Percentiles rank a stretch among this genome's conserved stretches.
Conservation (phyloP, 2,888 invertebrate genomes). For the Netelia melanura region DNA sequence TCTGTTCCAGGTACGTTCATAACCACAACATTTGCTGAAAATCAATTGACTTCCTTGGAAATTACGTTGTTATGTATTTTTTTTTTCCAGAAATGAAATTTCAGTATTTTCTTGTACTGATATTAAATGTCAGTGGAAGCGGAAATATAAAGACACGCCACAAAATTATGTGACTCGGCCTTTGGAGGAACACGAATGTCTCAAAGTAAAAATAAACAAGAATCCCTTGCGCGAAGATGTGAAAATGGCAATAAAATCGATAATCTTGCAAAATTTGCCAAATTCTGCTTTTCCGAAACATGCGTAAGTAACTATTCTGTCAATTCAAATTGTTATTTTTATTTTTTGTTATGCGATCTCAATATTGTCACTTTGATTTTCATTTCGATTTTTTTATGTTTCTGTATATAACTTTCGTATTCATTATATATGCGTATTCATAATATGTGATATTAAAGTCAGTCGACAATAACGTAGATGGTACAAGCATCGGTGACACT, state of each 20-base stretch:
- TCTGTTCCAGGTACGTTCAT: slow-evolving; percentile 19
- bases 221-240: neutral
- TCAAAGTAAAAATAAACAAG: slow-evolving; percentile 7
- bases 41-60: neutral
- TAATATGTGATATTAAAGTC: slow-evolving; percentile 3
- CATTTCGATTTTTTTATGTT: neutral
- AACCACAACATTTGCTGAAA: slow-evolving; percentile 24
- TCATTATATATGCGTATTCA: neutral
- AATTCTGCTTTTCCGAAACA: slow-evolving; percentile 31
- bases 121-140: slow-evolving; percentile 22
- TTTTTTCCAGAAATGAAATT: slow-evolving; percentile 25
- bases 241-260: slow-evolving; percentile 1
- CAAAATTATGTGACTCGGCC: slow-evolving; percentile 17
- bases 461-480: slow-evolving; percentile 1
- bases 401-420: slow-evolving; percentile 3
- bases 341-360: slow-evolving; percentile 10
- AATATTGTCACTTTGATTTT: slow-evolving; percentile 3
- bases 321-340: slow-evolving; percentile 3
- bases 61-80: slow-evolving; percentile 16
- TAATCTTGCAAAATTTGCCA: neutral
- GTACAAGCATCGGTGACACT: neutral
- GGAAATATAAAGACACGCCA: slow-evolving; percentile 7
- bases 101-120: slow-evolving; percentile 24
- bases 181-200: slow-evolving; percentile 27
- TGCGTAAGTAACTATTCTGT: slow-evolving; percentile 22